A percentile compares a stretch with the other conserved stretches of the same genome.
phyloP scores from a whole-genome alignment of 2,113 vertebrate genomes.

The Tricholaema leucomelas region DNA sequence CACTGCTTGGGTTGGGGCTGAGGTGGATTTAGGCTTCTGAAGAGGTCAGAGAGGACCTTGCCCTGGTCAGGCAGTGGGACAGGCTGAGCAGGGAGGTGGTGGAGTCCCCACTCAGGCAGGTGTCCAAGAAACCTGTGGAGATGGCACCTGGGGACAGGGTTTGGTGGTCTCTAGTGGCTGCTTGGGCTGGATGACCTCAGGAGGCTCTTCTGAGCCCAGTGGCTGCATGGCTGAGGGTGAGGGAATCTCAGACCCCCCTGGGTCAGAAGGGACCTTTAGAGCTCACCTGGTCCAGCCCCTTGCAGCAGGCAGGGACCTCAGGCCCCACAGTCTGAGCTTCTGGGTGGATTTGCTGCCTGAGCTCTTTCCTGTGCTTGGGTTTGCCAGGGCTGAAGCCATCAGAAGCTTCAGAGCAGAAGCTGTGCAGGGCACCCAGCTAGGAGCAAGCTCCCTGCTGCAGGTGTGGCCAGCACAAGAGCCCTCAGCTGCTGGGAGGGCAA shows the following conservation, averaged over 20 bases:
- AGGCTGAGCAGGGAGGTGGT: no score
- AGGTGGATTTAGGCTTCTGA: background rate
- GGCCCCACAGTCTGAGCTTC: background rate
- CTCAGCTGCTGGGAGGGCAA: background rate
- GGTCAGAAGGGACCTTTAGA: no score
- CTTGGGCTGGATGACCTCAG: no score
- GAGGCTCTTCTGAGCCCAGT: no score
- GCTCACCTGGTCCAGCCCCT: no score
- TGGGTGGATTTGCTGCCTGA: background rate
- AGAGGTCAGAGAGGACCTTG: background rate
- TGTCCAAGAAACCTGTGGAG: no score
- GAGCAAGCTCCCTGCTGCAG: background rate
- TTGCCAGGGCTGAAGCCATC: background rate
- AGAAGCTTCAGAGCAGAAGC: background rate
- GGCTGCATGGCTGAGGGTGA: no score
- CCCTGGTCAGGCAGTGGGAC: no score
- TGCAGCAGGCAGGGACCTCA: background rate
- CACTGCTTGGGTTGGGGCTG: fast-evolving
- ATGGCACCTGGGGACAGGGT: no score
- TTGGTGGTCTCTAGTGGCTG: no score
- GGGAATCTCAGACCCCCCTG: no score
- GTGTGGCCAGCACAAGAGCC: background rate
- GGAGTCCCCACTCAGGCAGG: no score
- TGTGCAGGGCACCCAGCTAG: background rate
- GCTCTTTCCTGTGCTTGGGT: background rate